phyloP scores from a whole-genome alignment of 1,140 invertebrate species.

The Orchestia grillus region DNA sequence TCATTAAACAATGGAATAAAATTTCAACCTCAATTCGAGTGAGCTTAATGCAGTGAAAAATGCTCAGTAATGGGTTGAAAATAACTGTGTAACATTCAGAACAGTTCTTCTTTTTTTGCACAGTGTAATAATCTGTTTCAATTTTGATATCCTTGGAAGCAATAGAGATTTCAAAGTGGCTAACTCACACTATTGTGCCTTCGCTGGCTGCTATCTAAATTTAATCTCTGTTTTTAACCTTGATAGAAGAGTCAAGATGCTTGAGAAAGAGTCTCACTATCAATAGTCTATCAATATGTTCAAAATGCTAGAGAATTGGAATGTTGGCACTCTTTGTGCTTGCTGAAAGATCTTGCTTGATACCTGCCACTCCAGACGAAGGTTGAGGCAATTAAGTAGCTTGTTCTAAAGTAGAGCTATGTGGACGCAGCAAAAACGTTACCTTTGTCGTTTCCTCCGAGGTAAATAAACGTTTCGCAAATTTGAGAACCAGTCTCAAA shows the following conservation, averaged over 20 bases:
- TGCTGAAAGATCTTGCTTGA: not conserved
- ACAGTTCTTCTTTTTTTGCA: too few species aligned
- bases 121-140: too few species aligned
- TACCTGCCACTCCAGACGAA: not conserved
- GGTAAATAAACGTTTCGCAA: not conserved
- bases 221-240: not conserved
- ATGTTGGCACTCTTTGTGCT: not conserved
- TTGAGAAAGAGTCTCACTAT: not conserved
- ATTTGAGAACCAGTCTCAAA: not conserved
- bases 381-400: not conserved
- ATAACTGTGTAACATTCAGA: too few species aligned
- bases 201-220: too few species aligned
- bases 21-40: too few species aligned
- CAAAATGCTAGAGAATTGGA: not conserved
- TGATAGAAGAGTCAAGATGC: not conserved
- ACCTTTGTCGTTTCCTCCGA: not conserved
- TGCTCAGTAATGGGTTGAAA: too few species aligned
- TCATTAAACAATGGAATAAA: too few species aligned
- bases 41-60: too few species aligned
- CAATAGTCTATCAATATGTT: not conserved
- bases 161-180: too few species aligned
- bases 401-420: not conserved
- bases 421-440: not conserved
- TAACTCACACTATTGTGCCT: too few species aligned
- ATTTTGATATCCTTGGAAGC: too few species aligned